Evolutionary conservation across 2,797 vertebrate species (phyloP).

Genomic region (Coregonus suidteri): DNA sequence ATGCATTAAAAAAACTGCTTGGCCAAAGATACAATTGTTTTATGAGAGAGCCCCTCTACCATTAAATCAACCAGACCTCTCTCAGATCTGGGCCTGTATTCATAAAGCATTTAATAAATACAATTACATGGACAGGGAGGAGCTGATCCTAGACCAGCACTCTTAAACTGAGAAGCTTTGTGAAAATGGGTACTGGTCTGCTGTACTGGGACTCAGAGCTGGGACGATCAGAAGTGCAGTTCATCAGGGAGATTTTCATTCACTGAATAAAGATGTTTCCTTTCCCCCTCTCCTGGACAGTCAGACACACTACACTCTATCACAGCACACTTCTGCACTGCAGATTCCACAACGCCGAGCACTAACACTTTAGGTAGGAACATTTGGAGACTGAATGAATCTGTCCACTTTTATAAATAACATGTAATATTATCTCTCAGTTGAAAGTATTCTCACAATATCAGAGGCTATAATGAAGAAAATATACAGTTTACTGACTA

Average conservation of each 20-base stretch:
- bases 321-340: constrained; percentile 14
- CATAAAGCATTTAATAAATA: background rate
- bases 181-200: background rate
- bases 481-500: background rate
- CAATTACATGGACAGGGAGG: background rate
- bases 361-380: background rate
- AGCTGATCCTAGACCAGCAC: background rate
- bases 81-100: background rate
- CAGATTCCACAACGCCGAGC: background rate
- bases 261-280: constrained; percentile 57
- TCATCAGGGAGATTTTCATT: constrained; percentile 2
- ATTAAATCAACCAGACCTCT: background rate
- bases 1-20: too few species aligned
- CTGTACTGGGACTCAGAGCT: background rate
- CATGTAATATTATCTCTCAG: background rate
- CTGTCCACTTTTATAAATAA: too few species aligned
- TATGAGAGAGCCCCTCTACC: background rate
- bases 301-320: constrained; percentile 31
- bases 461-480: background rate
- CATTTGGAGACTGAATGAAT: too few species aligned
- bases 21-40: background rate
- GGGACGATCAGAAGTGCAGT: background rate
- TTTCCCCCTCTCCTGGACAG: constrained; percentile 75
- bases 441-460: background rate
- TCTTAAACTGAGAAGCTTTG: background rate